Base-by-base conservation (phyloP, 2,888 invertebrate genomes). In the Eucera pruinosa region DNA sequence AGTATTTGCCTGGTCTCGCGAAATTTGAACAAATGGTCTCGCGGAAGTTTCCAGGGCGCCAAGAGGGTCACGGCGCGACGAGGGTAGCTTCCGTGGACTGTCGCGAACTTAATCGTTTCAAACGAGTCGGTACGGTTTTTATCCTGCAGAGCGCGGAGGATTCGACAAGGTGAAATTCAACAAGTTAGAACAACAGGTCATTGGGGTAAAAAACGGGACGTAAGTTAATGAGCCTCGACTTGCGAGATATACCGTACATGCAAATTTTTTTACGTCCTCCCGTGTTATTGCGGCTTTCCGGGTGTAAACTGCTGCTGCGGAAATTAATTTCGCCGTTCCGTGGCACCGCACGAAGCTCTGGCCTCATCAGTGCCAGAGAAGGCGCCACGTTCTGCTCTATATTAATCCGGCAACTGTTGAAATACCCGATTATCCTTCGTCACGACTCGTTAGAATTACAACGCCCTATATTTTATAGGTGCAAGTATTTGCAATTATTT, bases 181-280 rank as follows among this genome's bases (percentile, higher is more conserved):
- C 72, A 39, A 54, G 75, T 65, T 60, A 41, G 54, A 75, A 75
- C 60, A 58, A 60, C 76, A 39, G 58, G 66, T 66, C 52, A 75
- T 43, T 39, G 11, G 45, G 13, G 11, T 25, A 36, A 18, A 36
- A 57, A 36, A 48, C 0, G 5, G 6, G 5, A 7, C 36, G 52
- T 11, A 36, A 27, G 52, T 23, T 72, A 68, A 72, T 39, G 45
- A 60, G 27, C 36, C 45, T 25, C 30, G 48, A 15, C 52, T 50
- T 39, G 33, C 20, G 43, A 72, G 43, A 45, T 23, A 30, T 23
- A 50, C n/a, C 11, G 23, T 27, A 9, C 4, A 20, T 27, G 69
- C 13, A 27, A 27, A 39, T 33, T 52, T 33, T 48, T 69, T 36
- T n/a, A 36, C 39, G 39, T 18, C 30, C 47, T 6, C 15, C 25